Base-by-base conservation (phyloP, 2,888 invertebrate genomes). In the Mythimna impura region DNA sequence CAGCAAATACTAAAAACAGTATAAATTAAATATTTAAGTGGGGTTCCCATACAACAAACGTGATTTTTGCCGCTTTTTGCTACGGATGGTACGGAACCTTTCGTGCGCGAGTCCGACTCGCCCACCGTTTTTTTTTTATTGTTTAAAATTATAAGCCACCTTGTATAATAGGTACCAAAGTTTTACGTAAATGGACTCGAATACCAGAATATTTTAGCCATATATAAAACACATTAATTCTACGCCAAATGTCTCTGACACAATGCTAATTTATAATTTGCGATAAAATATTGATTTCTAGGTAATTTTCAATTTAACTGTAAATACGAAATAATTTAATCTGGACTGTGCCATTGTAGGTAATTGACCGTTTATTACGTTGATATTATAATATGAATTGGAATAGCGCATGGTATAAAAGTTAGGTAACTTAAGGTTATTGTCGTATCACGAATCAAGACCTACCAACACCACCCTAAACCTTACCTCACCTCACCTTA, bases 231-330 rank as follows among this genome's bases (percentile, higher is more conserved):
- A 72, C 43, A 81, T 78, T 60, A 68, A 82, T 74, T 78, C 71
- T 34, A 60, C 58, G 50, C 50, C 74, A 71, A 78, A 79, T 71
- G 66, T 61, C 50, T 81, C 36, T 83, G 84, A 63, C 81, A 82
- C 47, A 72, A 83, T 82, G 82, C 81, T 74, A 82, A 83, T 80
- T 73, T 76, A 62, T 76, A 67, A 80, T 73, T 82, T 84, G 74
- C 57, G 68, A 65, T 82, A 78, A 75, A 81, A 78, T 82, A 84
- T 82, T 68, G 81, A 75, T 75, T 71, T 69, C 73, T 65, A 64
- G 25, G 65, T 80, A 80, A 83, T 83, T 83, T 82, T 82, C 82
- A 82, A 84, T 82, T 82, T 71, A 76, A 80, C 71, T 68, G 64
- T 66, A 75, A 79, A 76, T 72, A 71, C 30, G 54, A 64, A 68